Percentiles rank a stretch among this genome's conserved stretches.
phyloP scores from a whole-genome alignment of 2,888 invertebrate genomes.

The Trichacis sp. region DNA sequence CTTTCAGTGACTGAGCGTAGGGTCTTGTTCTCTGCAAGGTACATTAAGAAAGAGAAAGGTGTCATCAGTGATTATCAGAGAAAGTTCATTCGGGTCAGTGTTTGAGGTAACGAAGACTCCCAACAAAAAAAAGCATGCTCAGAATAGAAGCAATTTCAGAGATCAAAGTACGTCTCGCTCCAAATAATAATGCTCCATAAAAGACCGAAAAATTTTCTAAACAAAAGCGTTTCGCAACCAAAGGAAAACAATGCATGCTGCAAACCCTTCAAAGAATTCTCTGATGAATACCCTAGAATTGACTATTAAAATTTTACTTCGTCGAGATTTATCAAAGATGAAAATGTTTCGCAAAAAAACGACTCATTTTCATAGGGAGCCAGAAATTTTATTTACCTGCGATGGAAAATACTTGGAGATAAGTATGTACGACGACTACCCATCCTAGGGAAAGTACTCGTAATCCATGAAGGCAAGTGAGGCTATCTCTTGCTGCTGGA shows the following conservation, averaged over 20 bases:
- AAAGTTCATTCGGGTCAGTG: slow-evolving; percentile 44
- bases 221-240: not conserved
- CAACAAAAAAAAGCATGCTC: slow-evolving; percentile 18
- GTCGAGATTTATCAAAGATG: too few species aligned
- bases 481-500: slow-evolving; percentile 78
- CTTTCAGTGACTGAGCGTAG: slow-evolving; percentile 80
- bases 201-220: not conserved
- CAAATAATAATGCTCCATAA: slow-evolving; percentile 26
- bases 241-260: not conserved
- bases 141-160: slow-evolving; percentile 29
- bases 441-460: slow-evolving; percentile 83
- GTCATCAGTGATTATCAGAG: slow-evolving; percentile 46
- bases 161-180: slow-evolving; percentile 23
- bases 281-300: too few species aligned
- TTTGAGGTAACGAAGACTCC: slow-evolving; percentile 38
- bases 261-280: too few species aligned
- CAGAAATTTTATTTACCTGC: too few species aligned
- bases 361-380: too few species aligned
- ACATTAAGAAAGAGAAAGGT: slow-evolving; percentile 50
- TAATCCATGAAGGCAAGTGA: slow-evolving; percentile 83
- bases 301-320: too few species aligned
- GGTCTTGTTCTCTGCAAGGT: slow-evolving; percentile 81
- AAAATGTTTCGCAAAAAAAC: too few species aligned
- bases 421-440: slow-evolving; percentile 89
- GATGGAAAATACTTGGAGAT: slow-evolving; percentile 83